Conservation (phyloP, 2,888 invertebrate species). For the Plagiodera versicolora region DNA sequence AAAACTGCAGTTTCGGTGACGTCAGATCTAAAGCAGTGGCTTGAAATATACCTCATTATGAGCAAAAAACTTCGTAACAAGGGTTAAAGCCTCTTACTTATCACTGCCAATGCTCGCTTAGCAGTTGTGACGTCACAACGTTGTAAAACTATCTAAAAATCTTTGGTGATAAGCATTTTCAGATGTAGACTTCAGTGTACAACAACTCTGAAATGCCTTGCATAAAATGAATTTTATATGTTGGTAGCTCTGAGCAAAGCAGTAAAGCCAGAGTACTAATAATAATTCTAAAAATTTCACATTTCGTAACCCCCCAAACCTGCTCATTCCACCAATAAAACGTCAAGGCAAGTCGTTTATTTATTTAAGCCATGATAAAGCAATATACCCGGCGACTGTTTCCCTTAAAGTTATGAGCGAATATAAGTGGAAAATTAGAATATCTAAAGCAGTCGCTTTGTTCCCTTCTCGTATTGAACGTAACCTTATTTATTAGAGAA, state of each 20-base stretch:
- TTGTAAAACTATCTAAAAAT: no score
- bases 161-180: no score
- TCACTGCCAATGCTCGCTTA: no score
- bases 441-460: conserved; percentile 49
- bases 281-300: conserved; percentile 8
- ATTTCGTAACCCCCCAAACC: conserved; percentile 11
- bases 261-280: not conserved
- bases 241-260: not conserved
- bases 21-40: no score
- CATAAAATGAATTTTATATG: not conserved
- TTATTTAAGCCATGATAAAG: conserved; percentile 40
- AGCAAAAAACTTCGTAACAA: no score
- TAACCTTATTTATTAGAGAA: conserved; percentile 53
- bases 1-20: no score
- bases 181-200: no score
- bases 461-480: conserved; percentile 48
- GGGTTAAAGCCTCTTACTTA: no score
- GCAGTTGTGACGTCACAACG: no score
- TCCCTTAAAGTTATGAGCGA: conserved; percentile 45
- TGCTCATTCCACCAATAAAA: conserved; percentile 24
- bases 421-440: conserved; percentile 50
- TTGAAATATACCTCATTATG: no score
- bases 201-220: not conserved
- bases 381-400: conserved; percentile 34
- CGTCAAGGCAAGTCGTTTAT: conserved; percentile 34